These are phyloP conservation scores for Plebejus melissa DNA, from an alignment of 2,888 invertebrate species.

Conservation along the genomic window DNA sequence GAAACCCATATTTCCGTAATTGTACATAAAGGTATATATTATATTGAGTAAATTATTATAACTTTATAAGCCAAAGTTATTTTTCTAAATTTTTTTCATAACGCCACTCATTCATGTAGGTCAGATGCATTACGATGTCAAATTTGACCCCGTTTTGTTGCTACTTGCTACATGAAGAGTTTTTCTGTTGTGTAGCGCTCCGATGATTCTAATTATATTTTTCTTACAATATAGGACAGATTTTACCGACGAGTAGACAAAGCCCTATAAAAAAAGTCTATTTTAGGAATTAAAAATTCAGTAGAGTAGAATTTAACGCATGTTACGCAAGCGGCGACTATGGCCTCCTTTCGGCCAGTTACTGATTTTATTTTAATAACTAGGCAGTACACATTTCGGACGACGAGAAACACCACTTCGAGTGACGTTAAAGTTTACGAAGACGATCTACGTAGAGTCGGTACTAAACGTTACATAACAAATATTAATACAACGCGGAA, in stretches of 20 bases:
- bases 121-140: conserved; percentile 70
- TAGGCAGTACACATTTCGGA: not conserved
- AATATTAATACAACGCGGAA: conserved; percentile 36
- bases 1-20: not conserved
- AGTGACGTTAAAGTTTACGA: not conserved
- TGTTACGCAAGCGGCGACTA: conserved; percentile 1
- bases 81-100: conserved; percentile 53
- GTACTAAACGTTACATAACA: conserved; percentile 29
- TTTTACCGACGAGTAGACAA: not conserved
- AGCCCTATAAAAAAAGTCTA: not conserved
- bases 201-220: conserved; percentile 28
- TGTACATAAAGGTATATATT: not conserved
- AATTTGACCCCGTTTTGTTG: conserved; percentile 64
- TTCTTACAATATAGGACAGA: conserved; percentile 6
- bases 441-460: not conserved
- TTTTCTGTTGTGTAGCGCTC: conserved; percentile 33
- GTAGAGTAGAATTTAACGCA: not conserved
- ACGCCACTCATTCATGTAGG: conserved; percentile 63
- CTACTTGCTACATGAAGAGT: conserved; percentile 36
- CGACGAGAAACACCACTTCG: not conserved
- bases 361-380: conserved; percentile 24
- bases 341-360: conserved; percentile 4
- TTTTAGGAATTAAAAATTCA: not conserved
- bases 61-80: conserved; percentile 19
- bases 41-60: not conserved